Evolutionary conservation across 2,888 invertebrate species (phyloP).

Genomic region (Meandrusa payeni): DNA sequence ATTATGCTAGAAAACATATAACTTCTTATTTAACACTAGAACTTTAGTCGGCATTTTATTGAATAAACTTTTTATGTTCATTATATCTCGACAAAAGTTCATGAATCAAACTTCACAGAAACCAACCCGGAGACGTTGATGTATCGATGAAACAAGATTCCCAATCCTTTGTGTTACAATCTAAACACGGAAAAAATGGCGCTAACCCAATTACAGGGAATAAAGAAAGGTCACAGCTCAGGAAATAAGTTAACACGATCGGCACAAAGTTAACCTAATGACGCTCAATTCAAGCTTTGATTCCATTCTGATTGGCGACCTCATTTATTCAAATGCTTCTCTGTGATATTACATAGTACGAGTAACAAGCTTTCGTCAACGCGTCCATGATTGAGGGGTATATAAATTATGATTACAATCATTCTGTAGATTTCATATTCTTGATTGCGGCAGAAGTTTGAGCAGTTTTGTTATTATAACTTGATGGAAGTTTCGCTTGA

Average conservation of each 20-base stretch:
- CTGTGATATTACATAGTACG: not conserved
- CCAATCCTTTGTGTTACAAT: constrained; percentile 3
- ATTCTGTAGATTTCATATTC: too few species aligned
- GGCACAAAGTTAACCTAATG: constrained; percentile 27
- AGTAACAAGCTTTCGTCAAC: constrained; percentile 11
- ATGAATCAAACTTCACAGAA: not conserved
- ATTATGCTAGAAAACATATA: too few species aligned
- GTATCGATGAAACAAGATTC: not conserved
- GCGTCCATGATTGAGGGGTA: constrained; percentile 3
- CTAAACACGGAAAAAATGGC: constrained; percentile 9
- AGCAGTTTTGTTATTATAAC: too few species aligned
- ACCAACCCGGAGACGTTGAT: not conserved
- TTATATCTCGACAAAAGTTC: too few species aligned
- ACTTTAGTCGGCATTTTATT: too few species aligned
- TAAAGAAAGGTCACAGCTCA: constrained; percentile 16
- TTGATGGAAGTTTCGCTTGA: too few species aligned
- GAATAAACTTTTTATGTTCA: too few species aligned
- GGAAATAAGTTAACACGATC: constrained; percentile 23
- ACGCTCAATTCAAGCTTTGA: constrained; percentile 24
- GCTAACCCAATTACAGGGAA: constrained; percentile 19
- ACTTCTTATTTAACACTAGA: too few species aligned
- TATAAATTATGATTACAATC: constrained; percentile 8
- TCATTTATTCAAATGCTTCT: constrained; percentile 29
- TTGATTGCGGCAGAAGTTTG: too few species aligned
- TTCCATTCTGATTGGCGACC: constrained; percentile 29